phyloP scores from a whole-genome alignment of 2,113 vertebrate genomes.

The Tursiops truncatus region DNA sequence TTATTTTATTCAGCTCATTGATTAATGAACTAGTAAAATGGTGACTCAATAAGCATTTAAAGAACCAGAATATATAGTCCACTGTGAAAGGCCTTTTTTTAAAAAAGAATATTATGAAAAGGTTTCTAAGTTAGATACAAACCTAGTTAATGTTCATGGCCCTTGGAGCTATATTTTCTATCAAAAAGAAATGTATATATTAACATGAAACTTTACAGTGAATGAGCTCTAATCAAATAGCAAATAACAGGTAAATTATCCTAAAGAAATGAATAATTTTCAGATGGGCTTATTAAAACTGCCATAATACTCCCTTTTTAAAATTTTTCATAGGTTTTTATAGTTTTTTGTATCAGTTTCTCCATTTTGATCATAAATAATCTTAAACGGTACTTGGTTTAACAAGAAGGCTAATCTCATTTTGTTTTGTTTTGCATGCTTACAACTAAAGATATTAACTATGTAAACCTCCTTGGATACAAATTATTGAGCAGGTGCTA shows the following conservation, averaged over 20 bases:
- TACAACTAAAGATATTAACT: not conserved
- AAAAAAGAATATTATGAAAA: not conserved
- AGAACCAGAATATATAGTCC: not conserved
- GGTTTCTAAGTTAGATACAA: not conserved
- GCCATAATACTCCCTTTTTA: not conserved
- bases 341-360: not conserved
- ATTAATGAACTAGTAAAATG: not conserved
- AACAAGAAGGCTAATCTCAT: not conserved
- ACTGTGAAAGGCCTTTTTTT: not conserved
- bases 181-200: not conserved
- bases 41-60: not conserved
- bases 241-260: not conserved
- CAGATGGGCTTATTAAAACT: not conserved
- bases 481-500: not conserved
- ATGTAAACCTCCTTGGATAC: not conserved
- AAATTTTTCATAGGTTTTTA: not conserved
- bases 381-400: not conserved
- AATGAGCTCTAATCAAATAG: not conserved
- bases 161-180: not conserved
- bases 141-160: not conserved
- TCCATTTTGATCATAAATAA: not conserved
- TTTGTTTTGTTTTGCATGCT: not conserved
- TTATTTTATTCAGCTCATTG: not conserved
- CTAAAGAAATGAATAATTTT: not conserved
- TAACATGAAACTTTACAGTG: not conserved